These are phyloP conservation scores for Zelostemma sp. DNA, from an alignment of 1,140 invertebrate species.

Conservation along the genomic window DNA sequence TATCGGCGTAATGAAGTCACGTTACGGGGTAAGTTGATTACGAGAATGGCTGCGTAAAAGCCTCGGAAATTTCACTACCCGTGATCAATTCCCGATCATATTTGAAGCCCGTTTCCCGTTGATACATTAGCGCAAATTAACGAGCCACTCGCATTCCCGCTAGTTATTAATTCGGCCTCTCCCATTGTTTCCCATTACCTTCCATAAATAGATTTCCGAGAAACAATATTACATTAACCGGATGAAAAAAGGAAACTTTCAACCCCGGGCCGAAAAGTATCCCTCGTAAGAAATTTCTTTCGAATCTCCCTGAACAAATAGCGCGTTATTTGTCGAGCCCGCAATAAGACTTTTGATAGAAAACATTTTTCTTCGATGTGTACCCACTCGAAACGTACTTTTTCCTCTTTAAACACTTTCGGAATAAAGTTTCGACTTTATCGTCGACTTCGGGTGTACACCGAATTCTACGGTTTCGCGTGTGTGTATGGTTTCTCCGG, in stretches of 20 bases:
- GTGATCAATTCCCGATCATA: too few species aligned
- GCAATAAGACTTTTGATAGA: slow-evolving; percentile 25
- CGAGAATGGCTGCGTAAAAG: too few species aligned
- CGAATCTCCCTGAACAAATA: neutral
- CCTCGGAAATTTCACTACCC: too few species aligned
- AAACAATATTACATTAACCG: neutral
- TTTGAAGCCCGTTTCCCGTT: too few species aligned
- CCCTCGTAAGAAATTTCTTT: neutral
- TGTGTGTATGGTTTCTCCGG: slow-evolving; percentile 25
- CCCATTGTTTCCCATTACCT: too few species aligned
- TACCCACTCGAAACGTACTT: slow-evolving; percentile 22
- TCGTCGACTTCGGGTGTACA: slow-evolving; percentile 25
- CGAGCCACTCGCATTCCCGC: too few species aligned
- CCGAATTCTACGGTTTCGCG: slow-evolving; percentile 38
- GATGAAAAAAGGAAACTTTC: neutral
- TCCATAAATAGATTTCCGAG: too few species aligned
- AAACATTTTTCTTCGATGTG: slow-evolving; percentile 16
- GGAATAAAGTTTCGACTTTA: slow-evolving; percentile 38
- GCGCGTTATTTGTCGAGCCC: slow-evolving; percentile 22
- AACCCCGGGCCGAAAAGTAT: neutral
- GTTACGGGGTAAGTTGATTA: neutral
- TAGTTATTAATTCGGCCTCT: too few species aligned
- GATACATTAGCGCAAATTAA: too few species aligned
- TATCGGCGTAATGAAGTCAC: too few species aligned
- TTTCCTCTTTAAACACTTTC: slow-evolving; percentile 34